Percentiles rank a stretch among this genome's conserved stretches.
Conservation (phyloP, 2,797 vertebrate genomes). For the Ceryle rudis region DNA sequence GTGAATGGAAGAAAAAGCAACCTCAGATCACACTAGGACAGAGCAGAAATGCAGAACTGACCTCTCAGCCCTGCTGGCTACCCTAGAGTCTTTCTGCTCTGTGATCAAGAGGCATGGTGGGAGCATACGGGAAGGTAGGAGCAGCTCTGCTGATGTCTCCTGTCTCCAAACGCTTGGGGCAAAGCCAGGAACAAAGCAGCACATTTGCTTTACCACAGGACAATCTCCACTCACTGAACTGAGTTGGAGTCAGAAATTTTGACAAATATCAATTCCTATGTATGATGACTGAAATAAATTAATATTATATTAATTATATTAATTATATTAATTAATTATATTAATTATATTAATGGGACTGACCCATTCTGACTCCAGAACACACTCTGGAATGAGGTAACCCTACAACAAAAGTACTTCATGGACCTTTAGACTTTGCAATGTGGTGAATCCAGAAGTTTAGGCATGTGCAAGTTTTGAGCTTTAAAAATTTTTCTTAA, state of each 20-base stretch:
- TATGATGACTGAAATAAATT: background rate
- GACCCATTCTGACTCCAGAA: background rate
- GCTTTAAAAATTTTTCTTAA: background rate
- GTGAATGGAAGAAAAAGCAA: background rate
- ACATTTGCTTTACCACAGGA: background rate
- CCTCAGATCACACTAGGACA: background rate
- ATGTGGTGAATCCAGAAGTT: background rate
- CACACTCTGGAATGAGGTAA: background rate
- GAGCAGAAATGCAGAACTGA: background rate
- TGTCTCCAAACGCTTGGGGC: background rate
- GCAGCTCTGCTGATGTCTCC: background rate
- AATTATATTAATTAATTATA: no score
- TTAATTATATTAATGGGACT: no score
- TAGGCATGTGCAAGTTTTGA: background rate
- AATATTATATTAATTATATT: no score
- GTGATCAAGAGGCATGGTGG: accelerated
- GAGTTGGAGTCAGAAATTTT: background rate
- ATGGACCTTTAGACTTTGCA: background rate
- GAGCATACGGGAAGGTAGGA: background rate
- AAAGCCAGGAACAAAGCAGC: background rate
- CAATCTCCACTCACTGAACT: background rate
- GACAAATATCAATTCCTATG: background rate
- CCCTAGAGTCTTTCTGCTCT: background rate
- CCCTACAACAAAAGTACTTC: background rate
- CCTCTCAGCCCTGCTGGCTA: background rate